A percentile compares a stretch with the other conserved stretches of the same genome.
Evolutionary conservation across 1,140 invertebrate genomes (phyloP).

Genomic region (Epicauta chinensis): DNA sequence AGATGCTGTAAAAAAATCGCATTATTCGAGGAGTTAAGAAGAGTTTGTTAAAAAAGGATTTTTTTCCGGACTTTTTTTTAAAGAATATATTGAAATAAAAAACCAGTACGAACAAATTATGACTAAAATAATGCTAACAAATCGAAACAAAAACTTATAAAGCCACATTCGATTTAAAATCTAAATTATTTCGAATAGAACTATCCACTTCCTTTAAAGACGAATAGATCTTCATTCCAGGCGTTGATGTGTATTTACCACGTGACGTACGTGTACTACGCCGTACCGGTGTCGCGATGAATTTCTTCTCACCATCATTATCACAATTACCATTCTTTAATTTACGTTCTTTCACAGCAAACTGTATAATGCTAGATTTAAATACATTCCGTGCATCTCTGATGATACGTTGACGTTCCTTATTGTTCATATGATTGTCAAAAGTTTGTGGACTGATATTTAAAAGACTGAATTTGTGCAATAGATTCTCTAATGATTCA

Average conservation of each 20-base stretch:
- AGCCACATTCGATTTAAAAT: too few species aligned
- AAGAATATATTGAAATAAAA: too few species aligned
- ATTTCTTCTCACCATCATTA: constrained; percentile 20
- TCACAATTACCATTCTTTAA: constrained; percentile 25
- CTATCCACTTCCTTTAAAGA: constrained; percentile 27
- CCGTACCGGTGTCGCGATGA: constrained; percentile 36
- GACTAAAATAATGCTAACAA: too few species aligned
- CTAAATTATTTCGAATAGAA: constrained; percentile 9
- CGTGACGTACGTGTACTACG: constrained; percentile 36
- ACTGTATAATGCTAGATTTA: constrained; percentile 51
- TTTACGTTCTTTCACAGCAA: constrained; percentile 45
- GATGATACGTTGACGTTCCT: constrained; percentile 22
- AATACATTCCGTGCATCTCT: constrained; percentile 51
- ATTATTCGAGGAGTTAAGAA: too few species aligned
- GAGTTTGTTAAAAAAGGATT: too few species aligned
- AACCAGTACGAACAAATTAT: too few species aligned
- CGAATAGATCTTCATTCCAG: constrained; percentile 25
- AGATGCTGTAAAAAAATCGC: too few species aligned
- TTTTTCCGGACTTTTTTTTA: too few species aligned
- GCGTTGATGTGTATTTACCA: constrained; percentile 23
- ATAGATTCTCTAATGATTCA: constrained; percentile 47
- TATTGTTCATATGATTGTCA: constrained; percentile 17
- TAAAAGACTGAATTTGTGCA: constrained; percentile 52
- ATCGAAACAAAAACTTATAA: too few species aligned
- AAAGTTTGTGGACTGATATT: constrained; percentile 45